Evolutionary conservation across 2,113 vertebrate genomes (phyloP), one percentile per base, ranked within the genome.

Genomic region (Zosterops borbonicus): DNA sequence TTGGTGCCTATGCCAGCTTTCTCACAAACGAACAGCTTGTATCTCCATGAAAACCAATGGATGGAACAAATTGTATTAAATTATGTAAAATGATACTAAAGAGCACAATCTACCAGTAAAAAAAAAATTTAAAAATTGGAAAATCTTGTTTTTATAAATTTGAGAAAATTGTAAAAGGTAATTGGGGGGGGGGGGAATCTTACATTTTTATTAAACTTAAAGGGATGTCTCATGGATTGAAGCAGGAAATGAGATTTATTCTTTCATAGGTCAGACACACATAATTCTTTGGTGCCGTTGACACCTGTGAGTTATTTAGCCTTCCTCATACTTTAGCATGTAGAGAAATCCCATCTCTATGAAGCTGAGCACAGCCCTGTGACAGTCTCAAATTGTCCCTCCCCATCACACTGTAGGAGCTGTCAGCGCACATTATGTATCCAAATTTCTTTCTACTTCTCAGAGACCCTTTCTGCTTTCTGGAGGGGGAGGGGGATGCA

Each of bases 41-140:
- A 97, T 98, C 98, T 98, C 98, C 98, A 98, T 98, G 98, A 98
- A 98, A 98, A 98, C 96, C 98, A 98, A 98, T 98, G 98, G 98
- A 98, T 98, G 98, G 98, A 98, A 98, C 98, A 98, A 98, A 98
- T 98, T 98, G 98, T 98, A 98, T 98, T 98, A 98, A 98, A 98
- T 98, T 98, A 98, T 98, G 98, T 98, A 98, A 98, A 98, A 98
- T 98, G 98, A 98, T 97, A 98, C 98, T 97, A 98, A 98, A 98
- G 97, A 98, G 96, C 97, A 98, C 97, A 97, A 97, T 98, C 97
- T 97, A 98, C 97, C 96, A 97, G 96, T 95, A 95, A 97, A 96
- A 97, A 94, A 94, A 96, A 92, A 94, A 96, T 63, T 77, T 87
- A 28, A 87, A 96, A 97, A 97, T 95, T 69, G 65, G 79, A 95